phyloP scores from a whole-genome alignment of 2,797 vertebrate genomes.

The Dicrostonyx torquatus region DNA sequence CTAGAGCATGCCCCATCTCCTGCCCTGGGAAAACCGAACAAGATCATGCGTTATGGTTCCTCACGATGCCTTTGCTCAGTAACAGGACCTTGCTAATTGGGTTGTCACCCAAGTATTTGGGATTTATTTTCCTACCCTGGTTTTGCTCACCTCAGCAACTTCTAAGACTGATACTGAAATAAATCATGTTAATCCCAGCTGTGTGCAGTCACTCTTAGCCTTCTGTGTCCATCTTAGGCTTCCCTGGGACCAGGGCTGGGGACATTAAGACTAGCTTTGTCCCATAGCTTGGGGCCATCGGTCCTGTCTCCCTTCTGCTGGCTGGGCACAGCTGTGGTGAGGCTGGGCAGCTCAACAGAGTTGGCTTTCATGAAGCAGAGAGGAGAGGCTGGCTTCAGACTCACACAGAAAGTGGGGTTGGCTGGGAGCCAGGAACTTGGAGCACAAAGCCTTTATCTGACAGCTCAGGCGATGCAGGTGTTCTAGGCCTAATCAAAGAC shows the following conservation, averaged over 20 bases:
- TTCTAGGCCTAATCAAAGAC: neutral
- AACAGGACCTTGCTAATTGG: constrained; percentile 66
- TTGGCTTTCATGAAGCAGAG: constrained; percentile 74
- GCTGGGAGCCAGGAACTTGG: neutral
- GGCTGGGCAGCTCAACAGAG: constrained; percentile 74
- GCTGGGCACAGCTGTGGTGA: constrained; percentile 75
- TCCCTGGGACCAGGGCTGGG: constrained; percentile 7
- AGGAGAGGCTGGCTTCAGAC: constrained; percentile 43
- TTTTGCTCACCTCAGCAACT: constrained; percentile 49
- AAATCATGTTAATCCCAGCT: constrained; percentile 76
- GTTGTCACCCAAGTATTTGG: constrained; percentile 43
- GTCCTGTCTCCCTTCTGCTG: constrained; percentile 79
- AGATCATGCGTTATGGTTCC: neutral
- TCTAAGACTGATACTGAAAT: constrained; percentile 77
- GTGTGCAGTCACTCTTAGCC: constrained; percentile 64
- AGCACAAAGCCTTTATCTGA: neutral
- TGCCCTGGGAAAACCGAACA: constrained; percentile 3
- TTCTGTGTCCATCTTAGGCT: constrained; percentile 30
- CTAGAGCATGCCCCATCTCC: neutral
- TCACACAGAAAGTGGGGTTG: constrained; percentile 40
- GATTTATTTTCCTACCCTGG: constrained; percentile 62
- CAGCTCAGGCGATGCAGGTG: neutral
- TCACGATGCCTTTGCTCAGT: constrained; percentile 45
- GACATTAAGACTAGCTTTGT: constrained; percentile 72
- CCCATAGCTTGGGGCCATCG: constrained; percentile 75